Conservation (phyloP, 1,140 invertebrate species). For the Eulimnadia texana region DNA sequence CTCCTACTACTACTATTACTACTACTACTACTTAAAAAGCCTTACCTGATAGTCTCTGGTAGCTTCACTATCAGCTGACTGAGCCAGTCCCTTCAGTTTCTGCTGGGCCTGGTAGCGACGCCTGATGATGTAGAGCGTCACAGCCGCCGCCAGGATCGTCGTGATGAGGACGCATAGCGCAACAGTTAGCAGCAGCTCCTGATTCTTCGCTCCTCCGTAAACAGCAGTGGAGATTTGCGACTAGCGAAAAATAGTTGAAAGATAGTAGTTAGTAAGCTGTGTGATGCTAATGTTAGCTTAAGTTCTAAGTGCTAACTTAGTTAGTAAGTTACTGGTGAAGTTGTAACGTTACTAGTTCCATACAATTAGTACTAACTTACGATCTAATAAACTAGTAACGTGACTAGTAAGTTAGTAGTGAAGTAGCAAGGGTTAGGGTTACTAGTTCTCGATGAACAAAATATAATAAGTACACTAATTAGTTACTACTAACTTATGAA, state of each 20-base stretch:
- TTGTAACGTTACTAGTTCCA: background rate
- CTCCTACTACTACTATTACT: no score
- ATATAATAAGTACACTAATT: no score
- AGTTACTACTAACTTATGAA: no score
- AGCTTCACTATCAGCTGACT: slow-evolving; percentile 58
- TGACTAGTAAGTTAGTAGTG: no score
- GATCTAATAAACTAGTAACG: no score
- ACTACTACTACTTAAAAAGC: no score
- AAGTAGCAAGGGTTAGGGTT: no score
- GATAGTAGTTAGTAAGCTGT: no score
- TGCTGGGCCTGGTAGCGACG: slow-evolving; percentile 50
- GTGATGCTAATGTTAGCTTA: background rate
- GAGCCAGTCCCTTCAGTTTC: slow-evolving; percentile 42
- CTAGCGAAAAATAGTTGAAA: slow-evolving; percentile 26
- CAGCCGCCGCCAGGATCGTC: slow-evolving; percentile 49
- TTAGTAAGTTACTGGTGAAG: background rate
- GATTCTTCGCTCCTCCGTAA: slow-evolving; percentile 25
- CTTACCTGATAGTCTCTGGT: slow-evolving; percentile 81
- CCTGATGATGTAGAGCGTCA: slow-evolving; percentile 52
- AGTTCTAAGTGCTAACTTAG: background rate
- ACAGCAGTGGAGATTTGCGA: slow-evolving; percentile 39
- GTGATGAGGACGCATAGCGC: slow-evolving; percentile 47
- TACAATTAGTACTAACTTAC: background rate
- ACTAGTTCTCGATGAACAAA: no score
- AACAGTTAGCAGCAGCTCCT: slow-evolving; percentile 41